Evolutionary conservation across 2,797 vertebrate species (phyloP).

Genomic region (Eulemur mongoz): DNA sequence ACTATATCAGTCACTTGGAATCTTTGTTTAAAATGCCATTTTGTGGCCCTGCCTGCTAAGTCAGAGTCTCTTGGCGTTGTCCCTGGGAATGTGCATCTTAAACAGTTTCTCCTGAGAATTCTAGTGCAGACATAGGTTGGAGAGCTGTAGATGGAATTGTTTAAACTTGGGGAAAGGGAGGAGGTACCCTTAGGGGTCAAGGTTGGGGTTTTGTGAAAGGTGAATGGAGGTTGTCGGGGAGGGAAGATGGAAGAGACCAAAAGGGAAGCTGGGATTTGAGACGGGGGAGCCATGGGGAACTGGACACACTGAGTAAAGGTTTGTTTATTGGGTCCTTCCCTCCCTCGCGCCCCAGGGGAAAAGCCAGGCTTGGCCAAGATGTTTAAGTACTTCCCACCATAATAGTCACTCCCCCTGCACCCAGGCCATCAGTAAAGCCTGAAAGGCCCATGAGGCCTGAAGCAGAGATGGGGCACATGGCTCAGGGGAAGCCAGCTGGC

Average conservation of each 20-base stretch:
- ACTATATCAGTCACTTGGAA: not conserved
- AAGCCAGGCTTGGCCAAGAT: not conserved
- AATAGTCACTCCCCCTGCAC: not conserved
- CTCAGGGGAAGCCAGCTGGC: not conserved
- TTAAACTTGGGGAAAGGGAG: not conserved
- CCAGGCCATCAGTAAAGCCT: not conserved
- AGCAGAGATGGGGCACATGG: not conserved
- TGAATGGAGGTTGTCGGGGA: no score
- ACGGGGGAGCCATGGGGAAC: rapidly evolving
- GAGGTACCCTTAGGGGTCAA: not conserved
- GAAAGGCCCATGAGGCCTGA: not conserved
- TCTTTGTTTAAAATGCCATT: not conserved
- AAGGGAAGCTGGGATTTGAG: not conserved
- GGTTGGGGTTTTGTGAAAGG: not conserved
- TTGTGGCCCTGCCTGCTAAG: not conserved
- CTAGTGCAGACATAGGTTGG: no score
- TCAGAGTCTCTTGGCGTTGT: not conserved
- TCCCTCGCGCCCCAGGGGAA: not conserved
- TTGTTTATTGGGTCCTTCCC: not conserved
- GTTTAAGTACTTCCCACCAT: not conserved
- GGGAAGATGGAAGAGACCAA: not conserved
- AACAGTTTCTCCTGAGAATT: not conserved
- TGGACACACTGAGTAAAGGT: rapidly evolving
- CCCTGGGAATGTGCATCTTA: not conserved
- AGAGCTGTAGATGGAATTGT: not conserved